Percentiles rank a stretch among this genome's conserved stretches.
Conservation (phyloP, 2,113 vertebrate genomes). For the Cephalopholis sonnerati region DNA sequence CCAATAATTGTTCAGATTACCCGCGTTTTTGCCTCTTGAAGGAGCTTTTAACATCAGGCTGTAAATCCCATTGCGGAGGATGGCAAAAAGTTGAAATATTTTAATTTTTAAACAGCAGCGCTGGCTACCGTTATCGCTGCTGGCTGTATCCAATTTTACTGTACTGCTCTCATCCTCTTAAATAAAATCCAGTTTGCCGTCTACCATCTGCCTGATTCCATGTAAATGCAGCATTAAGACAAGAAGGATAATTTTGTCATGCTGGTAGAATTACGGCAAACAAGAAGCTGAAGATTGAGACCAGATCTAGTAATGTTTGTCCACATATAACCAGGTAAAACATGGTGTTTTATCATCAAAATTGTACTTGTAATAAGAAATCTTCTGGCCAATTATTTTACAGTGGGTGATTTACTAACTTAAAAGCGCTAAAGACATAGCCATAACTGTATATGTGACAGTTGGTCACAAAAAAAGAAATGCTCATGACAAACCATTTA, state of each 20-base stretch:
- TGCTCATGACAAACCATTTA: constrained; percentile 50
- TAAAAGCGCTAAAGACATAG: neutral
- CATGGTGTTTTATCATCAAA: neutral
- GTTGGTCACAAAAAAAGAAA: neutral
- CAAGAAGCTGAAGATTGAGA: neutral
- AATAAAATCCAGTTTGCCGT: too few species aligned
- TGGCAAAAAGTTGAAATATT: too few species aligned
- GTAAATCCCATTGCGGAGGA: too few species aligned
- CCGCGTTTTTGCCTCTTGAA: too few species aligned
- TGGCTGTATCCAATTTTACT: too few species aligned
- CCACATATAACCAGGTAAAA: neutral
- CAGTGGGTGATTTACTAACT: neutral
- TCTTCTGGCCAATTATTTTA: neutral
- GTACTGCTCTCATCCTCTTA: too few species aligned
- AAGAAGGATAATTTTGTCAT: neutral
- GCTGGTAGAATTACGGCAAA: neutral
- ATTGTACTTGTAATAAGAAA: neutral
- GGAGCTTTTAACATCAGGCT: too few species aligned
- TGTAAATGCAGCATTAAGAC: too few species aligned
- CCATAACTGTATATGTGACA: neutral
- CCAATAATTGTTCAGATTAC: too few species aligned
- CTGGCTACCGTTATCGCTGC: too few species aligned
- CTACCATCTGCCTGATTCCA: too few species aligned
- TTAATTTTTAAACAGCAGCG: too few species aligned
- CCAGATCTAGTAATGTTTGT: neutral